A percentile compares a stretch with the other conserved stretches of the same genome.
Conservation (phyloP, 1,140 invertebrate species). For the Bombus superbus region DNA sequence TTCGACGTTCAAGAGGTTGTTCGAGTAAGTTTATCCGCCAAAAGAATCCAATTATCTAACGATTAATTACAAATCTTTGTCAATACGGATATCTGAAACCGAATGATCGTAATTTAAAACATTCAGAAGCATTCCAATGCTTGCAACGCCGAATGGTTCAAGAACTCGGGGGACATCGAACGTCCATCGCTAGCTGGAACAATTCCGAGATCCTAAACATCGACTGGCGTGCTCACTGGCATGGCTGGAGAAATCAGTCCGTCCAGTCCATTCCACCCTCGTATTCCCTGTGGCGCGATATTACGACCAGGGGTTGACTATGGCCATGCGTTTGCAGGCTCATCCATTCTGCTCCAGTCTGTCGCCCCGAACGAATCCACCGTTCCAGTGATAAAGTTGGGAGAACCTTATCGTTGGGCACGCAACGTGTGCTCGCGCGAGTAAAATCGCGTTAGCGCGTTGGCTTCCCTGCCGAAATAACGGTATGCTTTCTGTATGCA, state of each 20-base stretch:
- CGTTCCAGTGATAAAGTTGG: slow-evolving; percentile 51
- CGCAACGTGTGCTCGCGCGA: too few relatives aligned
- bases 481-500: too few relatives aligned
- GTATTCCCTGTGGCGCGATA: slow-evolving; percentile 59
- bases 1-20: too few relatives aligned
- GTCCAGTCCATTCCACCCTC: slow-evolving; percentile 4
- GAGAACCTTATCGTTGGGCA: slow-evolving; percentile 56
- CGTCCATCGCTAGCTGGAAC: slow-evolving; percentile 49
- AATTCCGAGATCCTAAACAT: slow-evolving; percentile 34
- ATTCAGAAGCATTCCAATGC: not conserved
- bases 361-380: slow-evolving; percentile 27
- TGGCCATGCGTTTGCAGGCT: slow-evolving; percentile 59
- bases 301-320: slow-evolving; percentile 55
- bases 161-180: slow-evolving; percentile 19
- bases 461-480: too few relatives aligned
- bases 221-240: slow-evolving; percentile 33
- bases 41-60: not conserved
- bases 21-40: not conserved
- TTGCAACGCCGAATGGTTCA: not conserved
- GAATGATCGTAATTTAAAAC: not conserved
- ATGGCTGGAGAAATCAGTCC: slow-evolving; percentile 52
- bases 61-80: not conserved
- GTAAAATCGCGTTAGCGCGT: too few relatives aligned
- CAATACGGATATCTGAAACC: not conserved
- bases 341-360: slow-evolving; percentile 62